A percentile compares a stretch with the other conserved stretches of the same genome.
phyloP scores from a whole-genome alignment of 2,797 vertebrate species.

The Chiloscyllium punctatum region DNA sequence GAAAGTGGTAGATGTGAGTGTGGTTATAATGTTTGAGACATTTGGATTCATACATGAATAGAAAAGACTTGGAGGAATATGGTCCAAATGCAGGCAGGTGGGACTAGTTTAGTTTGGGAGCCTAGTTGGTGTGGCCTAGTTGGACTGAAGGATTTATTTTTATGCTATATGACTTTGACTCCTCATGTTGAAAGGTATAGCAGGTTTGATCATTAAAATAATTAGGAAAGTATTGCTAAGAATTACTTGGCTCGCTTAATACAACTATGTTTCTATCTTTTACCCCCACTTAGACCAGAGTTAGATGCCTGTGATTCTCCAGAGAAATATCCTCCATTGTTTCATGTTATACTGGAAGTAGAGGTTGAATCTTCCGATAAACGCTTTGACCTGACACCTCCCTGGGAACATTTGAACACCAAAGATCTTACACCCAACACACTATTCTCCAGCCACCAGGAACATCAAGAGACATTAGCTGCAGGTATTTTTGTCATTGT shows the following conservation, averaged over 20 bases:
- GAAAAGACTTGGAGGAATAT: no score
- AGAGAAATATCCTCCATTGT: constrained; percentile 96
- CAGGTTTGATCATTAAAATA: not conserved
- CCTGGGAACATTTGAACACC: constrained; percentile 91
- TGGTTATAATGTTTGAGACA: no score
- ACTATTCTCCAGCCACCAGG: constrained; percentile 91
- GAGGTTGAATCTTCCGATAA: constrained; percentile 84
- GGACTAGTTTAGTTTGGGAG: no score
- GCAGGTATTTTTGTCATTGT: constrained; percentile 51
- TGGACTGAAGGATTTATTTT: no score
- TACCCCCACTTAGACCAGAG: constrained; percentile 69
- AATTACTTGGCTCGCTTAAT: not conserved
- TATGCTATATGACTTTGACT: no score
- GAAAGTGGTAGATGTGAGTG: no score
- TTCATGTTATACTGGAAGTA: constrained; percentile 84
- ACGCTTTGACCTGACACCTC: constrained; percentile 87
- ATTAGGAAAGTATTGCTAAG: not conserved
- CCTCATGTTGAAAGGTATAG: not conserved
- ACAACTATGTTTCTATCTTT: not conserved
- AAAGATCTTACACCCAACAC: constrained; percentile 86
- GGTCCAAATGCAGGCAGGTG: no score
- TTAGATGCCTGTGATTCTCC: constrained; percentile 91
- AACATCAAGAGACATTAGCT: constrained; percentile 83
- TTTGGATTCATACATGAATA: no score
- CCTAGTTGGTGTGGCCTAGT: no score